Percentiles rank a stretch among this genome's conserved stretches.
Evolutionary conservation across 2,113 vertebrate species (phyloP).

Genomic region (Chloebia gouldiae): DNA sequence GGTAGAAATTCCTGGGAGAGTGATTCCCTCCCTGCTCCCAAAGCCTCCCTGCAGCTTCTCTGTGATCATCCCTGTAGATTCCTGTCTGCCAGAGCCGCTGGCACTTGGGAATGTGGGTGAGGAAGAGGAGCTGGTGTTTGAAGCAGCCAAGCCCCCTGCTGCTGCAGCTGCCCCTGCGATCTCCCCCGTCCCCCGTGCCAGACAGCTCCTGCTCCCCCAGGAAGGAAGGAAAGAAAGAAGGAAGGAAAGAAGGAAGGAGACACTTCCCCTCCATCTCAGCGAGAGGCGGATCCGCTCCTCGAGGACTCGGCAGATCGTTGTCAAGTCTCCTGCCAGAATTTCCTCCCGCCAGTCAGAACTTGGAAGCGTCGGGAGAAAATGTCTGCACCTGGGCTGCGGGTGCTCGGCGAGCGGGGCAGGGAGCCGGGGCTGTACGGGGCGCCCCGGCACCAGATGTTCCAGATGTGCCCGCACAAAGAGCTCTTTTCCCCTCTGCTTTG

Average conservation of each 20-base stretch:
- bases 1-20: background rate
- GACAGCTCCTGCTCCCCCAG: background rate
- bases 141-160: background rate
- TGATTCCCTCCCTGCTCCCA: background rate
- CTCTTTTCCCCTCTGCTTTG: background rate
- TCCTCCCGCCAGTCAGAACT: constrained; percentile 24
- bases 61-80: background rate
- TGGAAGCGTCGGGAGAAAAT: constrained; percentile 26
- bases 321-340: constrained; percentile 44
- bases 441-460: background rate
- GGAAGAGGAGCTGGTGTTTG: background rate
- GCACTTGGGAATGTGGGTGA: background rate
- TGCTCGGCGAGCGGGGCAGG: background rate
- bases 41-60: background rate
- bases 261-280: background rate
- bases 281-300: constrained; percentile 19
- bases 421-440: background rate
- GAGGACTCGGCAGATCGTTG: background rate
- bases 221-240: background rate
- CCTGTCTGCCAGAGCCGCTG: background rate
- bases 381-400: background rate
- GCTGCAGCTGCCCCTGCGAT: background rate
- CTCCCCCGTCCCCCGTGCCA: background rate
- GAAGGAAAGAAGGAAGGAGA: background rate
- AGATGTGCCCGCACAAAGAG: background rate